Conservation (phyloP, 2,113 vertebrate species). For the Daphoenositta chrysoptera region DNA sequence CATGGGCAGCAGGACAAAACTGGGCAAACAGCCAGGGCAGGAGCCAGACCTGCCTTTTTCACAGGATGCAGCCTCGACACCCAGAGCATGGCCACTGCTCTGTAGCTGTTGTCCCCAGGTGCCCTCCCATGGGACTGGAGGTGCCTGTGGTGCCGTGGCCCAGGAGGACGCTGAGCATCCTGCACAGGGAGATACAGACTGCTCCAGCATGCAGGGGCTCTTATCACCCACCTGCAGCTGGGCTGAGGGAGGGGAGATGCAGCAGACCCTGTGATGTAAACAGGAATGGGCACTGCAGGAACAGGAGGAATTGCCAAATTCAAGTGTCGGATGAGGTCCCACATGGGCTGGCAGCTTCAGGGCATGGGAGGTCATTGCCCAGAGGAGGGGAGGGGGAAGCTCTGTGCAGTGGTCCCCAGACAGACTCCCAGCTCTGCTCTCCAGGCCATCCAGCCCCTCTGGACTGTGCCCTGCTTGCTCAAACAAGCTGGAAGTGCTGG, state of each 20-base stretch:
- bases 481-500: background rate
- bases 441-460: background rate
- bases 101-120: background rate
- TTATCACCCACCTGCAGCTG: slow-evolving; percentile 26
- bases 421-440: background rate
- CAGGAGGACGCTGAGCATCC: background rate
- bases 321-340: background rate
- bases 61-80: background rate
- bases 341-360: accelerated
- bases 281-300: background rate
- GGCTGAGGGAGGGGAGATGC: background rate
- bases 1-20: background rate
- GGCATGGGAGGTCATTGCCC: background rate
- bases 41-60: background rate
- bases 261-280: background rate
- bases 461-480: background rate
- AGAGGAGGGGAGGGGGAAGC: background rate
- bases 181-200: background rate
- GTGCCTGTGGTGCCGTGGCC: accelerated
- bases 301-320: background rate
- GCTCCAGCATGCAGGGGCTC: background rate
- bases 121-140: background rate
- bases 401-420: background rate
- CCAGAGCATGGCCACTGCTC: background rate
- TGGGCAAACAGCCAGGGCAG: background rate